These are phyloP conservation scores for Drosophila pandora DNA, from an alignment of 1,140 invertebrate species.

Conservation along the genomic window DNA sequence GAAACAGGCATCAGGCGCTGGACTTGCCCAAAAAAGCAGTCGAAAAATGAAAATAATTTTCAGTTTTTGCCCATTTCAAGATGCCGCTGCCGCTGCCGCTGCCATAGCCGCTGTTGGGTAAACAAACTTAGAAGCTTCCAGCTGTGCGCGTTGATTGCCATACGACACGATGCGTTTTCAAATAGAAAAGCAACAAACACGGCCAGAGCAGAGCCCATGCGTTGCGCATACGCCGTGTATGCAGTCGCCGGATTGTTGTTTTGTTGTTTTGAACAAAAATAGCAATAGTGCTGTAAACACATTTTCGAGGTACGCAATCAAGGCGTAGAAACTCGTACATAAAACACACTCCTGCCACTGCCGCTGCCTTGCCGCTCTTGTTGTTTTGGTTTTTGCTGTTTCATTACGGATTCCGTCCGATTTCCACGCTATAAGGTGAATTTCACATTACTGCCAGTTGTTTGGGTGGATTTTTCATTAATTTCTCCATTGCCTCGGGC, in stretches of 20 bases:
- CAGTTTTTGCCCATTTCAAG: slow-evolving; percentile 49
- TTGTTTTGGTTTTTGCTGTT: slow-evolving; percentile 39
- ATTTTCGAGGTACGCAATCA: slow-evolving; percentile 51
- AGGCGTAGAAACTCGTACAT: slow-evolving; percentile 29
- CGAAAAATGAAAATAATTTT: slow-evolving; percentile 40
- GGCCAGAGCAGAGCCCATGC: slow-evolving; percentile 10
- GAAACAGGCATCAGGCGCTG: slow-evolving; percentile 9
- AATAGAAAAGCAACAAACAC: slow-evolving; percentile 43
- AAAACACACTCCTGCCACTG: slow-evolving; percentile 63
- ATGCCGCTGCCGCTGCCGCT: slow-evolving; percentile 30
- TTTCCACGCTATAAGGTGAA: slow-evolving; percentile 62
- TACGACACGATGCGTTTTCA: slow-evolving; percentile 78
- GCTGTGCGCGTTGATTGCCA: slow-evolving; percentile 76
- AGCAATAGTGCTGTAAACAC: slow-evolving; percentile 60
- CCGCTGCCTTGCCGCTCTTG: slow-evolving; percentile 34
- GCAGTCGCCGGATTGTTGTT: slow-evolving; percentile 13
- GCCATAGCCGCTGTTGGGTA: slow-evolving; percentile 33
- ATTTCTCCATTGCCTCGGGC: slow-evolving; percentile 36
- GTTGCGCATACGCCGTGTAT: slow-evolving; percentile 61
- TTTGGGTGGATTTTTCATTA: slow-evolving; percentile 14
- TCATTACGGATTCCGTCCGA: slow-evolving; percentile 68
- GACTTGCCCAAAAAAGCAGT: slow-evolving; percentile 42
- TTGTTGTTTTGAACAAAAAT: slow-evolving; percentile 57
- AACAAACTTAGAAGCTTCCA: slow-evolving; percentile 75
- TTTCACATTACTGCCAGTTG: slow-evolving; percentile 51